These are phyloP conservation scores for Brotula barbata DNA, from an alignment of 2,797 vertebrate genomes.

Conservation along the genomic window DNA sequence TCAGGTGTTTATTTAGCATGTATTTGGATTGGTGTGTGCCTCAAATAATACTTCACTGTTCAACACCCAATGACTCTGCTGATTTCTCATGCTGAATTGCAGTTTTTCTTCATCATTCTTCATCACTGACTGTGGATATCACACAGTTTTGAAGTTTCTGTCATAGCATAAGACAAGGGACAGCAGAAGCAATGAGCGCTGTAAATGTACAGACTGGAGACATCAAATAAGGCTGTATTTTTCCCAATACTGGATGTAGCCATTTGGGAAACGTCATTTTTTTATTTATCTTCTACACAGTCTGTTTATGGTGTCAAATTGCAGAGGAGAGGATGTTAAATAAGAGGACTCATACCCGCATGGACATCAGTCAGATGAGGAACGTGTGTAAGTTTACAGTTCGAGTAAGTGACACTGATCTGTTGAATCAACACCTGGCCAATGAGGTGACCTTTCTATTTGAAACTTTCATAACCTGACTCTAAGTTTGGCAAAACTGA, in stretches of 20 bases:
- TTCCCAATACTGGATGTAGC: constrained; percentile 29
- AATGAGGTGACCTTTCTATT: constrained; percentile 35
- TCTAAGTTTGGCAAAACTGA: no score
- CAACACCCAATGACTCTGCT: neutral
- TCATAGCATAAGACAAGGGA: neutral
- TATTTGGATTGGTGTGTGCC: neutral
- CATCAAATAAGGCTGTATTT: constrained; percentile 25
- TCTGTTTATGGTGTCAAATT: constrained; percentile 44
- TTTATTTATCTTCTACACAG: neutral
- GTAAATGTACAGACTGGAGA: neutral
- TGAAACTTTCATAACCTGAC: no score
- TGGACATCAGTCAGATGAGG: constrained; percentile 14
- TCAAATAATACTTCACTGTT: neutral
- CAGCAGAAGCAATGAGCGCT: neutral
- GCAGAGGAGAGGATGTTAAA: constrained; percentile 21
- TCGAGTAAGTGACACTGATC: constrained; percentile 8
- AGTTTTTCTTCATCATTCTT: neutral
- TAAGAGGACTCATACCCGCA: constrained; percentile 33
- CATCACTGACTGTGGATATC: constrained; percentile 7
- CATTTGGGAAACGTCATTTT: constrained; percentile 23
- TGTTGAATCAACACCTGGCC: constrained; percentile 51
- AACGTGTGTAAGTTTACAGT: constrained; percentile 28
- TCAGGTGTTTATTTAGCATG: neutral
- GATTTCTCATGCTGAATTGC: neutral
- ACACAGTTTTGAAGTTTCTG: neutral